Conservation (phyloP, 1,140 invertebrate genomes). For the Drosophila nasuta region DNA sequence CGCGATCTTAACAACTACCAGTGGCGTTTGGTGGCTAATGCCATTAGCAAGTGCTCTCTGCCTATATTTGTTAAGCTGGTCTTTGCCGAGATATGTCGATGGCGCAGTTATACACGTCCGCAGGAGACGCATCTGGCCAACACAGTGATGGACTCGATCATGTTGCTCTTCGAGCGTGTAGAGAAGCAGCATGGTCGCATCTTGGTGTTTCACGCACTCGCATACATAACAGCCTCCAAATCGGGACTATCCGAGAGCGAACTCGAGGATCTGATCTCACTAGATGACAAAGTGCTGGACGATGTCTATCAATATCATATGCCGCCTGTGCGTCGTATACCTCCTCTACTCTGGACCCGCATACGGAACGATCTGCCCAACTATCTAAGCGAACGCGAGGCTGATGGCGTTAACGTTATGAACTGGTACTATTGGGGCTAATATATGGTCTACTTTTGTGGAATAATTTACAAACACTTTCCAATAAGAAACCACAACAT, state of each 20-base stretch:
- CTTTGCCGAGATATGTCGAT: slow-evolving; percentile 97
- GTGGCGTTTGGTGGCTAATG: slow-evolving; percentile 97
- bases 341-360: slow-evolving; percentile 97
- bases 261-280: slow-evolving; percentile 96
- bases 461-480: too few species aligned
- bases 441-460: not conserved
- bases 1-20: slow-evolving; percentile 96
- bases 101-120: slow-evolving; percentile 98
- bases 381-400: slow-evolving; percentile 97
- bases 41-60: slow-evolving; percentile 96
- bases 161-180: slow-evolving; percentile 97
- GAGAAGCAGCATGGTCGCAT: slow-evolving; percentile 97
- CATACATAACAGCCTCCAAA: slow-evolving; percentile 97
- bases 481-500: too few species aligned
- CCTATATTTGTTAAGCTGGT: slow-evolving; percentile 99
- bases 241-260: slow-evolving; percentile 97
- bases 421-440: slow-evolving; percentile 92
- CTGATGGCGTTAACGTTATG: slow-evolving; percentile 98
- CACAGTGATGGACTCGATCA: slow-evolving; percentile 98
- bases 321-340: slow-evolving; percentile 97
- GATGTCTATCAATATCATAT: slow-evolving; percentile 99
- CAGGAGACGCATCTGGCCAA: slow-evolving; percentile 96
- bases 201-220: slow-evolving; percentile 96
- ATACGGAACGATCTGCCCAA: slow-evolving; percentile 97
- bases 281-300: slow-evolving; percentile 97